A percentile compares a stretch with the other conserved stretches of the same genome.
phyloP scores from a whole-genome alignment of 2,888 invertebrate genomes.

The Punctoribates punctum region DNA sequence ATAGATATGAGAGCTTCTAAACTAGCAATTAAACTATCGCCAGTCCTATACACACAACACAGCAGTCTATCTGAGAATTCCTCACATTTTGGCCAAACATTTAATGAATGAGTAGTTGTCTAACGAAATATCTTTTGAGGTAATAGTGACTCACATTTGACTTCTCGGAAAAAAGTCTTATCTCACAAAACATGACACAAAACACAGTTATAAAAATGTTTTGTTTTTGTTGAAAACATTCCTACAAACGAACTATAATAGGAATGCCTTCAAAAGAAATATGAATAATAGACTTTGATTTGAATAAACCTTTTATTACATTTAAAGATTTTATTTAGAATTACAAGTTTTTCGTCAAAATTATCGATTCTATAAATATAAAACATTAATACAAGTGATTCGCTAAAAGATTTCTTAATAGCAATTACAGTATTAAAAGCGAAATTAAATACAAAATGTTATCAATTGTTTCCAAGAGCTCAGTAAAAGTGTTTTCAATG shows the following conservation, averaged over 20 bases:
- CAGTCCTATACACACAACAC: no score
- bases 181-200: not conserved
- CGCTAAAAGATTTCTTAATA: conserved; percentile 8
- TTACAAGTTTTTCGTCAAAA: conserved; percentile 23
- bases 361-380: conserved; percentile 10
- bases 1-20: no score
- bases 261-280: not conserved
- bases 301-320: conserved; percentile 33
- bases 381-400: conserved; percentile 20
- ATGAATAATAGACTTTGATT: conserved; percentile 11
- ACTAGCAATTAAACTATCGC: no score
- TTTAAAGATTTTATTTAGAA: conserved; percentile 25
- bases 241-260: not conserved
- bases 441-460: conserved; percentile 31
- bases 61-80: no score
- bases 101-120: not conserved
- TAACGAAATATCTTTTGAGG: not conserved
- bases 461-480: not conserved
- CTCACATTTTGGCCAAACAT: not conserved
- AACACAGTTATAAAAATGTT: not conserved
- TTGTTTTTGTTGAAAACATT: not conserved
- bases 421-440: conserved; percentile 36
- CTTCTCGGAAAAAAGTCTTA: conserved; percentile 3
- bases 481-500: not conserved
- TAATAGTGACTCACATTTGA: conserved; percentile 5